Evolutionary conservation across 1,140 invertebrate genomes (phyloP).

Genomic region (Notospermus geniculatus): DNA sequence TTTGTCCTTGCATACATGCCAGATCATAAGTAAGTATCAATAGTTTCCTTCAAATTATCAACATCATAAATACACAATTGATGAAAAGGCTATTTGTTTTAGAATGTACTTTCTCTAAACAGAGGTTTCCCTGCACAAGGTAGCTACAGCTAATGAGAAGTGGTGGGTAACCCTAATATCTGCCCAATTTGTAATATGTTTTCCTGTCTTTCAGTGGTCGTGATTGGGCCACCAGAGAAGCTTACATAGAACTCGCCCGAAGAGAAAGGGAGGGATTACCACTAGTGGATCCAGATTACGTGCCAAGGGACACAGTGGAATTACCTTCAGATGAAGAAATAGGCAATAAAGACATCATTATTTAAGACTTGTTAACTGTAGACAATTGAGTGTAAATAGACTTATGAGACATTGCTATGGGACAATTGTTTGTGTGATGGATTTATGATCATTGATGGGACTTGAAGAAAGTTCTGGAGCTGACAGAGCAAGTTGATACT

Average conservation of each 20-base stretch:
- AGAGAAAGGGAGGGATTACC: conserved; percentile 81
- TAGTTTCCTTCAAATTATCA: too few species aligned
- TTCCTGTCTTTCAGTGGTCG: conserved; percentile 55
- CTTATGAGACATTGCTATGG: too few species aligned
- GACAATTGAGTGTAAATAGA: too few species aligned
- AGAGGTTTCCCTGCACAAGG: not conserved
- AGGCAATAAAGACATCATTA: conserved; percentile 84
- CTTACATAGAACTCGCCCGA: conserved; percentile 80
- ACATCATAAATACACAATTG: too few species aligned
- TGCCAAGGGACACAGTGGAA: conserved; percentile 60
- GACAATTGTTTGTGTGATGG: too few species aligned
- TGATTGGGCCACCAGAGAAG: conserved; percentile 89
- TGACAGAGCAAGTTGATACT: too few species aligned
- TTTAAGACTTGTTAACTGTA: conserved; percentile 64
- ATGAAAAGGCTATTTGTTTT: not conserved
- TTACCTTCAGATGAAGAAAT: conserved; percentile 91
- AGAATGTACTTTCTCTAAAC: not conserved
- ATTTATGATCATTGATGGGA: too few species aligned
- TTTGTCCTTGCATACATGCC: conserved; percentile 72
- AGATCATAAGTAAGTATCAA: conserved; percentile 63
- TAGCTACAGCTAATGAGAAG: not conserved
- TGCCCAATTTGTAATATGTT: not conserved
- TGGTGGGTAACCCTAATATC: too few species aligned
- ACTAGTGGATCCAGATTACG: conserved; percentile 72
- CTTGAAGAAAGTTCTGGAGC: too few species aligned